These are phyloP conservation scores for Hippocampus comes DNA, from an alignment of 2,113 vertebrate genomes.

Conservation along the genomic window DNA sequence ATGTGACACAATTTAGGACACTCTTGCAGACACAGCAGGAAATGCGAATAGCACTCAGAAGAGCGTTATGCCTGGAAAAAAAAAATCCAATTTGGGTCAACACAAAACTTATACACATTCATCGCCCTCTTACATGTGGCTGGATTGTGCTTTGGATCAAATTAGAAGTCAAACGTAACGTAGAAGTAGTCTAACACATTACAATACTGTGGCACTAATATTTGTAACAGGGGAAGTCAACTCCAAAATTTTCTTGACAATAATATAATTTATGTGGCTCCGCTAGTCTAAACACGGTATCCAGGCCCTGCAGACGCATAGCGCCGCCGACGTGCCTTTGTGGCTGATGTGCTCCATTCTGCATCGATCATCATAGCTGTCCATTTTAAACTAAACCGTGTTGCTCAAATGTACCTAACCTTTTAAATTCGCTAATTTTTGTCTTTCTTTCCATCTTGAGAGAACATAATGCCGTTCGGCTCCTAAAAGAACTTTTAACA, in stretches of 20 bases:
- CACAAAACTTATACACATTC: not conserved
- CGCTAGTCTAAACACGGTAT: too few relatives aligned
- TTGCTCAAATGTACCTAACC: not conserved
- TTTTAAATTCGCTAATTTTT: not conserved
- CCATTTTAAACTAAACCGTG: too few relatives aligned
- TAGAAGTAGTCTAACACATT: not conserved
- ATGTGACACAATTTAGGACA: conserved; percentile 82
- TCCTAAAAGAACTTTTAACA: not conserved
- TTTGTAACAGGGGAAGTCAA: too few relatives aligned
- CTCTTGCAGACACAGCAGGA: conserved; percentile 83
- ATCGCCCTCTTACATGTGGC: not conserved
- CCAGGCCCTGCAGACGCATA: too few relatives aligned
- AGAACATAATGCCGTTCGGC: not conserved
- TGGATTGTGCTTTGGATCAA: not conserved
- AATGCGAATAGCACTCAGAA: conserved; percentile 18
- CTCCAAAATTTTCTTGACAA: too few relatives aligned
- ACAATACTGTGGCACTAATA: not conserved
- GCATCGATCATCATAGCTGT: too few relatives aligned
- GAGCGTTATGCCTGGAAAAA: not conserved
- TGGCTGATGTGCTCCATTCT: too few relatives aligned
- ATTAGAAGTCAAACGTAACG: not conserved
- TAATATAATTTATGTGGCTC: too few relatives aligned
- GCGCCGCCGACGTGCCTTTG: too few relatives aligned
- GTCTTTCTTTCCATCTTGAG: not conserved
- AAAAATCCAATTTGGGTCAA: not conserved